Base-by-base conservation (phyloP, 2,797 vertebrate genomes). In the Danio aesculapii region DNA sequence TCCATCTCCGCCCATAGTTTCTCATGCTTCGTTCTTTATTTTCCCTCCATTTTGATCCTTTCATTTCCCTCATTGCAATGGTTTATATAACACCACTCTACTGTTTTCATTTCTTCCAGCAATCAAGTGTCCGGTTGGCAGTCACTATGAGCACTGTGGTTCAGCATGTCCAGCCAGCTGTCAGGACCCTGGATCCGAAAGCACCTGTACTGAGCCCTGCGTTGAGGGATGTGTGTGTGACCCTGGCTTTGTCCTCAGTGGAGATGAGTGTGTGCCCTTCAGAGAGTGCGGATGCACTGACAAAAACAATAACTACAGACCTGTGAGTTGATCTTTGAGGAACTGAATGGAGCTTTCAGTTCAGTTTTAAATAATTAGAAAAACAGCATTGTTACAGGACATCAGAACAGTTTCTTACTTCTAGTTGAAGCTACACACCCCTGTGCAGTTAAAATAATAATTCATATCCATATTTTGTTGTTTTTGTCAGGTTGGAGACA, bases 201-300 rank as follows among this genome's bases (percentile, higher is more conserved):
- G 85, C 83, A 84, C 87, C 46, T 97, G 96, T 83, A 85, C 83
- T 75, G 81, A 88, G 19, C 89, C 94, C 21, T 95, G 95, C 75
- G 94, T 96, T 78, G 96, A 97, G 88, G 97, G 96, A 10, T 98
- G 96, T 67, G 84, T 95, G 85, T 97, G 96, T 75, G 87, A 96
- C 64, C n/a, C 91, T 1, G 93, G 92, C 9, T 92, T 95, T 4
- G 39, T 97, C 84, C 92, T 97, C 82, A 97, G 96, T 16, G 96
- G 96, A 80, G 94, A 95, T 86, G 92, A 89, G 75, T 97, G 96
- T 81, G 96, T 98, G 47, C 88, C 89, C 0, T 85, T 92, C 81
- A 93, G 83, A 44, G 88, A 93, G 83, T 98, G 96, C 52, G 96
- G 97, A 4, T 98, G 96, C 74, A 86, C 90, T 0, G 95, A 96